Conservation (phyloP, 2,113 vertebrate genomes). For the Calonectris borealis region DNA sequence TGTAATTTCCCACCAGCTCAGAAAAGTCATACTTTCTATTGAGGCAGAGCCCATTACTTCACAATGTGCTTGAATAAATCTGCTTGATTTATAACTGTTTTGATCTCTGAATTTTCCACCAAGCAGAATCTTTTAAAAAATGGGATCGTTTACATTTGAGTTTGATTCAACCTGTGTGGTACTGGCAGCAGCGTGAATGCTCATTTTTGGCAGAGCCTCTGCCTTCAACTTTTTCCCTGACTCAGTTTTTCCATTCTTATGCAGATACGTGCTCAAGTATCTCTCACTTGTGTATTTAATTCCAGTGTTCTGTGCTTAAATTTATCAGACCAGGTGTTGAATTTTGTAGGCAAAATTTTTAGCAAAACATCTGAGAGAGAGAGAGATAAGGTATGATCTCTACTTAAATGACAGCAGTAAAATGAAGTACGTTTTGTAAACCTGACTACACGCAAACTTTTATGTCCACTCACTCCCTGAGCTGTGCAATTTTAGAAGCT, state of each 20-base stretch:
- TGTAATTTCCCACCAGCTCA: constrained; percentile 10
- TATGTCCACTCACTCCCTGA: not conserved
- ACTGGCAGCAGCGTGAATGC: constrained; percentile 36
- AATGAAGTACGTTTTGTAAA: not conserved
- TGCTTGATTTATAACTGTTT: constrained; percentile 41
- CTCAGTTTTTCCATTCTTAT: constrained; percentile 59
- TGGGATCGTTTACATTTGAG: constrained; percentile 28
- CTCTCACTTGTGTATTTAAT: not conserved
- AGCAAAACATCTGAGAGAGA: not conserved
- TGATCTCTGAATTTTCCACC: constrained; percentile 55
- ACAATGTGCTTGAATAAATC: not conserved
- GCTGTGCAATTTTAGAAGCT: not conserved
- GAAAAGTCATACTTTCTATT: not conserved
- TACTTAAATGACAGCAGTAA: not conserved
- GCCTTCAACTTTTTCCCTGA: constrained; percentile 48
- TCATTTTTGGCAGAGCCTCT: constrained; percentile 42
- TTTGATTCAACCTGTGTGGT: constrained; percentile 70
- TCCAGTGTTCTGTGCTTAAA: not conserved
- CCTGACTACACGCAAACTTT: not conserved
- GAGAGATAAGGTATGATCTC: not conserved
- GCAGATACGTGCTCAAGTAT: not conserved
- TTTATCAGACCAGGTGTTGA: not conserved
- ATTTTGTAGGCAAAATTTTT: not conserved
- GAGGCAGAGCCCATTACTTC: constrained; percentile 1
- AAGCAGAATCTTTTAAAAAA: constrained; percentile 7